Evolutionary conservation across 2,888 invertebrate genomes (phyloP).

Genomic region (Chrysotoxum bicinctum): DNA sequence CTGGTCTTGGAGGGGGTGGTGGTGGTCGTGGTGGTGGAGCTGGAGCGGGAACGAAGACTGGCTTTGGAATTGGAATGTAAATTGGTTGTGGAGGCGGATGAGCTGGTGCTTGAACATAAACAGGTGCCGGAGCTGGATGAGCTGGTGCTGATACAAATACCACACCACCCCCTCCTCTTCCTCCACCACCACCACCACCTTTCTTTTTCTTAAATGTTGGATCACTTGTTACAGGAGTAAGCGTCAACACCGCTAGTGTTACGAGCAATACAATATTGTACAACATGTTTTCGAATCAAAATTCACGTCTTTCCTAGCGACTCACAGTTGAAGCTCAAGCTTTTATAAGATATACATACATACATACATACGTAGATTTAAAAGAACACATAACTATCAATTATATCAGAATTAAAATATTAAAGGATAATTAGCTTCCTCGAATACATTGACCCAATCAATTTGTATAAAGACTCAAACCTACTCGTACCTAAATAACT

Average conservation of each 20-base stretch:
- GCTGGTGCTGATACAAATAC: constrained; percentile 43
- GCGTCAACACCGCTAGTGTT: neutral
- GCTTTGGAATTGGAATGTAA: constrained; percentile 23
- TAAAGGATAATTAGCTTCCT: constrained; percentile 29
- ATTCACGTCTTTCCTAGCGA: neutral
- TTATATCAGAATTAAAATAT: neutral
- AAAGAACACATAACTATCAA: neutral
- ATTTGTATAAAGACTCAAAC: neutral
- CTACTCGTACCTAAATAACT: neutral
- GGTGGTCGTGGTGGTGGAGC: constrained; percentile 12
- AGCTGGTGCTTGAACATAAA: constrained; percentile 24
- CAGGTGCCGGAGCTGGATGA: constrained; percentile 26
- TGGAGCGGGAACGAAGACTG: constrained; percentile 29
- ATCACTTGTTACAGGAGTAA: neutral
- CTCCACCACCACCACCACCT: neutral
- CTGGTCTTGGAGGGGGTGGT: constrained; percentile 22
- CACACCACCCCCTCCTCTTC: constrained; percentile 37
- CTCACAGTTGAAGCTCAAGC: neutral
- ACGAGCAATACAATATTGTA: neutral
- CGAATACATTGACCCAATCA: constrained; percentile 12
- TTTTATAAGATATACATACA: constrained; percentile 37
- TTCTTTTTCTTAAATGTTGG: constrained; percentile 27
- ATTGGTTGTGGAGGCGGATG: constrained; percentile 39
- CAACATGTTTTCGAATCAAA: constrained; percentile 31
- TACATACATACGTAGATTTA: too few relatives aligned